These are phyloP conservation scores for Adelges cooleyi DNA, from an alignment of 1,140 invertebrate species.

Conservation along the genomic window DNA sequence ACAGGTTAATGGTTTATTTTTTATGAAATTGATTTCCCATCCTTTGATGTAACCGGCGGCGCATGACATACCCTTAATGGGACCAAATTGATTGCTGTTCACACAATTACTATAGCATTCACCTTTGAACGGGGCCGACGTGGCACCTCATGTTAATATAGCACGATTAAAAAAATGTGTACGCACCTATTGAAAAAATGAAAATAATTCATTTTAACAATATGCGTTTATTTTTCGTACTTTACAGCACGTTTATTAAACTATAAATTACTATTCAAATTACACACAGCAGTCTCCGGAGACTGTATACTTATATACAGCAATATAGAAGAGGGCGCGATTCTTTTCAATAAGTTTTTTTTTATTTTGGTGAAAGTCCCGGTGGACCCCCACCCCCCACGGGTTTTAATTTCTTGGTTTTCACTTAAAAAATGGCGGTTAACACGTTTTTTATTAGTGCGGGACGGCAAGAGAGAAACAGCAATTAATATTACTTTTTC, in stretches of 20 bases:
- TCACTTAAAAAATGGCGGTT: no score
- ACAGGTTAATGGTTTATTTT: no score
- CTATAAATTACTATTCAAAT: background rate
- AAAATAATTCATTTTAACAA: background rate
- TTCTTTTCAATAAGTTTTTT: constrained; percentile 1
- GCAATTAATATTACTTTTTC: background rate
- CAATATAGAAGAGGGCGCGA: background rate
- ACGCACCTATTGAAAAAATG: background rate
- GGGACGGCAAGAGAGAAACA: background rate
- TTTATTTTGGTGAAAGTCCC: background rate
- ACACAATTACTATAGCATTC: background rate
- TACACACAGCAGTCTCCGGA: background rate
- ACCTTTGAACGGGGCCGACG: constrained; percentile 6
- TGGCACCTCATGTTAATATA: no score
- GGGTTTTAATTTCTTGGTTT: constrained; percentile 16
- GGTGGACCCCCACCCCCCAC: background rate
- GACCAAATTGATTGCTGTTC: background rate
- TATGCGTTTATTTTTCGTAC: no score
- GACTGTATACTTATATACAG: no score
- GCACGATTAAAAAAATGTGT: background rate
- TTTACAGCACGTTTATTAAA: background rate
- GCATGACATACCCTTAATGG: background rate
- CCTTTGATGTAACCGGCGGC: constrained; percentile 17
- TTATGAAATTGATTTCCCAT: constrained; percentile 8
- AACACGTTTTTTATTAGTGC: constrained; percentile 2